These are phyloP conservation scores for Paralinhomoeus sp. DNA, from an alignment of 2,888 invertebrate genomes.

Conservation along the genomic window DNA sequence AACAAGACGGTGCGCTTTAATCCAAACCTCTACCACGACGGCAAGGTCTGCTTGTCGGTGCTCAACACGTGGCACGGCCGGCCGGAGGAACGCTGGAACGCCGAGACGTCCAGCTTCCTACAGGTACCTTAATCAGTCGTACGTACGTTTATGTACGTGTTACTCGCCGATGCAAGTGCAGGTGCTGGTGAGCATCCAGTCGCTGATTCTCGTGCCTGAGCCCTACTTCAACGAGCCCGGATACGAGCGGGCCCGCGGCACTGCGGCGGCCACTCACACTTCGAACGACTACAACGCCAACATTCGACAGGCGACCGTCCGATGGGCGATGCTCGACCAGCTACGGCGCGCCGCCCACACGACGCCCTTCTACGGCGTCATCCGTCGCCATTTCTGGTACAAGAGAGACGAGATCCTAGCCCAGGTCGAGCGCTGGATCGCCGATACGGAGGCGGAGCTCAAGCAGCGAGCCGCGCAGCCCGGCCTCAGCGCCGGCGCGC, in stretches of 20 bases:
- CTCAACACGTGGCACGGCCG: slow-evolving; percentile 88
- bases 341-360: slow-evolving; percentile 65
- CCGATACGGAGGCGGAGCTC: background rate
- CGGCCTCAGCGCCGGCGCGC: background rate
- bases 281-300: slow-evolving; percentile 82
- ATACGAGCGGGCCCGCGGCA: slow-evolving; percentile 29
- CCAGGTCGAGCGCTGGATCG: slow-evolving; percentile 34
- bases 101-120: slow-evolving; percentile 74
- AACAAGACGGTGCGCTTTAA: slow-evolving; percentile 36
- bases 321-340: slow-evolving; percentile 89
- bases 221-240: slow-evolving; percentile 33
- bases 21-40: slow-evolving; percentile 37
- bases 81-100: slow-evolving; percentile 90
- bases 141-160: too few relatives aligned
- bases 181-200: slow-evolving; percentile 31
- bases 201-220: slow-evolving; percentile 29
- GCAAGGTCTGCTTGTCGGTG: slow-evolving; percentile 56
- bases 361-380: slow-evolving; percentile 72
- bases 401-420: slow-evolving; percentile 67
- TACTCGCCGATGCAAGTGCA: too few relatives aligned
- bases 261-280: slow-evolving; percentile 52
- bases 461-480: slow-evolving; percentile 52
- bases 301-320: slow-evolving; percentile 74
- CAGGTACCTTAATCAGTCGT: too few relatives aligned
- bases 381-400: slow-evolving; percentile 77